Evolutionary conservation across 2,888 invertebrate genomes (phyloP).

Genomic region (Cosmopolites sordidus): DNA sequence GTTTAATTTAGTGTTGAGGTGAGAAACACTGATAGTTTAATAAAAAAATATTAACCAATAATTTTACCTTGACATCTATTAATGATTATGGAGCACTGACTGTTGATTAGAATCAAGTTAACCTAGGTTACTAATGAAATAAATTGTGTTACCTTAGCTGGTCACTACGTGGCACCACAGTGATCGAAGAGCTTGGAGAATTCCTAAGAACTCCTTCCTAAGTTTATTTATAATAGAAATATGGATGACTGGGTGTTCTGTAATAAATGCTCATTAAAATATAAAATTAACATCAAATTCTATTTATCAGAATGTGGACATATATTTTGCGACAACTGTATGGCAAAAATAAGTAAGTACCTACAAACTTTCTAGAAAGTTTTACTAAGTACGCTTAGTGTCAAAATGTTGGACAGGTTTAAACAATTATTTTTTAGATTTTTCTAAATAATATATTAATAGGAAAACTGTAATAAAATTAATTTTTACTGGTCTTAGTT

Average conservation of each 20-base stretch:
- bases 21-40: too few species aligned
- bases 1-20: too few species aligned
- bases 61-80: too few species aligned
- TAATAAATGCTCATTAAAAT: conserved; percentile 40
- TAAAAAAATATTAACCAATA: too few species aligned
- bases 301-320: conserved; percentile 43
- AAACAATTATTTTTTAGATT: too few species aligned
- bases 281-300: conserved; percentile 15
- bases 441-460: too few species aligned
- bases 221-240: conserved; percentile 8
- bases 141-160: neutral
- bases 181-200: neutral
- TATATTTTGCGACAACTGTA: conserved; percentile 41
- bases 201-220: neutral
- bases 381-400: too few species aligned
- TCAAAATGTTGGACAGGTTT: too few species aligned
- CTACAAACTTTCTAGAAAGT: too few species aligned
- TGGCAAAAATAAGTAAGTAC: conserved; percentile 34
- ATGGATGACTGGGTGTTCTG: conserved; percentile 43
- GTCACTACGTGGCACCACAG: conserved; percentile 6
- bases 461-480: too few species aligned
- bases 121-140: neutral
- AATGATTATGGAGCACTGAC: too few species aligned
- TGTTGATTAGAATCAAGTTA: neutral
- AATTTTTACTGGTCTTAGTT: too few species aligned